These are phyloP conservation scores for Pomatostomus ruficeps DNA, from an alignment of 2,113 vertebrate species.

Conservation along the genomic window DNA sequence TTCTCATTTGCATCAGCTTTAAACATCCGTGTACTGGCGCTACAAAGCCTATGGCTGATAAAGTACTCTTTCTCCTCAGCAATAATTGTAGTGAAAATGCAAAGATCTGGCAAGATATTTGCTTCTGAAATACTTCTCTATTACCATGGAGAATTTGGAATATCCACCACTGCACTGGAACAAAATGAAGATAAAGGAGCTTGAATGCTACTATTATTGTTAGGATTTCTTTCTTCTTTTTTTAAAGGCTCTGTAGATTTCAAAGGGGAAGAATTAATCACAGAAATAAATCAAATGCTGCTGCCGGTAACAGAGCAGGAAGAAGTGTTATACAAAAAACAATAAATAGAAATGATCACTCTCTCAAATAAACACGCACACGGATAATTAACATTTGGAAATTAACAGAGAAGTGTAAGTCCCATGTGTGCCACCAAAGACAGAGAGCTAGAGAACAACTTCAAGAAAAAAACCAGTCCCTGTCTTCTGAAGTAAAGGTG, in stretches of 20 bases:
- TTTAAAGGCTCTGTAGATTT: conserved; percentile 12
- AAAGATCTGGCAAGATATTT: conserved; percentile 51
- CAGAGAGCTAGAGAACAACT: not conserved
- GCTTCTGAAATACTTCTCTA: conserved; percentile 56
- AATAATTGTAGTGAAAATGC: conserved; percentile 58
- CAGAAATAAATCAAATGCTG: conserved; percentile 21
- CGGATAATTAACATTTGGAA: not conserved
- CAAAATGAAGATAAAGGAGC: conserved; percentile 59
- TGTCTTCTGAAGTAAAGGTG: not conserved
- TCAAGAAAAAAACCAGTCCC: not conserved
- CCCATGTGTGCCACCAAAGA: not conserved
- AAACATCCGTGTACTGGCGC: conserved; percentile 15
- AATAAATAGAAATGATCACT: not conserved
- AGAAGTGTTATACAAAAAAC: not conserved
- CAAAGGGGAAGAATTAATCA: conserved; percentile 44
- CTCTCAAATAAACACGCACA: not conserved
- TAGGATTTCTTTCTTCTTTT: conserved; percentile 35
- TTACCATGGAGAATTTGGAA: conserved; percentile 62
- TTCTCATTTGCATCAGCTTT: conserved; percentile 63
- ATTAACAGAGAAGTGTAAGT: not conserved
- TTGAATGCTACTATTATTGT: conserved; percentile 56
- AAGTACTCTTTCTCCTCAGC: conserved; percentile 28
- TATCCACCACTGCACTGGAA: conserved; percentile 55
- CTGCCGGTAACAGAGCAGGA: not conserved
- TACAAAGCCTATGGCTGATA: conserved; percentile 55